Base-by-base conservation (phyloP, 2,113 vertebrate genomes). In the Rhadina sibilatrix region DNA sequence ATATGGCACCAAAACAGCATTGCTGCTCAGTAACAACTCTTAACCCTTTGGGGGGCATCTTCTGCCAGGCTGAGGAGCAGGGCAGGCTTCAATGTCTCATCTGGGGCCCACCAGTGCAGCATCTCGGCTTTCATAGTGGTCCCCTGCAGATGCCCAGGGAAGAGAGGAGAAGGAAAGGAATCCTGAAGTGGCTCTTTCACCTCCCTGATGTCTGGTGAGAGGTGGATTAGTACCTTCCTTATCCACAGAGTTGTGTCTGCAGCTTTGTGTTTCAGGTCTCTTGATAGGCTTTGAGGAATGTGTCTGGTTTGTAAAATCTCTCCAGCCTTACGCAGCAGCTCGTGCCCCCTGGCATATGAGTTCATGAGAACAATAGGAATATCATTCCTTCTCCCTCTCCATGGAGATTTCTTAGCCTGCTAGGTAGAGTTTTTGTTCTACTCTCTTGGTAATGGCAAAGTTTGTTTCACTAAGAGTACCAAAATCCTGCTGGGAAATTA, bases 41-140 rank as follows among this genome's bases (percentile, higher is more conserved):
- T 96, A 95, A 94, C 90, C 72, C 81, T 94, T 95, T 84, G 47
- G 52, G 90, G 28, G 18, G 11, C 65, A 33, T n/a, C 77, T 84
- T 66, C 64, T 78, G 54, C 60, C 44, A 78, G 64, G 18, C 18
- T 46, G 46, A 33, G 68, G 30, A 61, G 9, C 33, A 38, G 40
- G 49, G 5, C 13, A 72, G 31, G 46, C 28, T 72, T 40, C 30
- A 77, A 87, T 33, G 10, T 15, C 68, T 65, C 30, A 8, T 30
- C 8, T 33, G 49, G 27, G 23, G 7, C 22, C 52, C 52, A 47
- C 3, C 33, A 68, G 42, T 7, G 27, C 40, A 83, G 21, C 40
- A 30, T 47, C 69, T 90, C 0, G 0, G 14, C 46, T 87, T 83
- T 81, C 22, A 28, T 0, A 10, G 28, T 3, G 25, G 28, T 46